Base-by-base conservation (phyloP, 2,113 vertebrate species). In the Myrmophylax atrothorax region DNA sequence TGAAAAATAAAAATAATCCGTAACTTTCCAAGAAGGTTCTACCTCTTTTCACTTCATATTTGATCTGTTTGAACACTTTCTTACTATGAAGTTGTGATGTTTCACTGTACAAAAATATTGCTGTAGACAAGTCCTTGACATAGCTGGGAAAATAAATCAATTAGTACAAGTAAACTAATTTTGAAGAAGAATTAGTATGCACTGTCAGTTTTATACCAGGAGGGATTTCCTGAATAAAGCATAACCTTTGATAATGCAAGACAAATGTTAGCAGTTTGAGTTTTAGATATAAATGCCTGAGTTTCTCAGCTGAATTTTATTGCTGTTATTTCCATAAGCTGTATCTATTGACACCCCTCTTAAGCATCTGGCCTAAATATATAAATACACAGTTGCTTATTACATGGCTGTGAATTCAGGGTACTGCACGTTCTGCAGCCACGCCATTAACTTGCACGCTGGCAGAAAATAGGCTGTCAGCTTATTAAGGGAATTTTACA, bases 161-260 rank as follows among this genome's bases (percentile, higher is more conserved):
- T 95, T 87, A 96, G 89, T 52, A 66, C 81, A 78, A 86, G 62
- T 79, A 84, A 97, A 84, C 59, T 94, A 26, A 93, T 55, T 96
- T 87, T 49, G 60, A 33, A 93, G 85, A 96, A 95, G 66, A 96
- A 95, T 97, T 96, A 96, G 93, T 95, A 74, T 92, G 70, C 80
- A 52, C 64, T 93, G 93, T 95, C 87, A 59, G 24, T 93, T 96
- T 97, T 87, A 87, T 78, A 95, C 62, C 53, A 77, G 87, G 72
- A 95, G 31, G 92, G 68, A 90, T 87, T 95, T 95, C 26, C 70
- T 88, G 82, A 81, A 44, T 96, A 75, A 91, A 85, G 80, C 63
- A 84, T 95, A 87, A 87, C 95, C 83, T 97, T 97, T 92, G 89
- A 67, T 93, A 84, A 84, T 59, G 87, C 70, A 73, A 59, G 18